Evolutionary conservation across 2,888 invertebrate genomes (phyloP).

Genomic region (Lamproptera curius): DNA sequence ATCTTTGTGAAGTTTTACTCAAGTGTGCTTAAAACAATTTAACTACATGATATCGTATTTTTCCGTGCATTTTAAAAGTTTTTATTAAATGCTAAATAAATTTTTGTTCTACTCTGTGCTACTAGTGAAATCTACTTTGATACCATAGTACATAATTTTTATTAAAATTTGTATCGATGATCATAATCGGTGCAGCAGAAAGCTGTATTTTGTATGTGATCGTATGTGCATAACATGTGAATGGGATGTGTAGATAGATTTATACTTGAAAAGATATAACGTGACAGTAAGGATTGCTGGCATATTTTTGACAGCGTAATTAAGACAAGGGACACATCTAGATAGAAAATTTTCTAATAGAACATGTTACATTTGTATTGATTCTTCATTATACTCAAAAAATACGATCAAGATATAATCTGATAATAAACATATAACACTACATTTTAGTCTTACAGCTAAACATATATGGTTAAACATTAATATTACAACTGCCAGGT

Average conservation of each 20-base stretch:
- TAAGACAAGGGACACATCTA: neutral
- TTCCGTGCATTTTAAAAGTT: conserved; percentile 10
- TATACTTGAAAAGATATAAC: conserved; percentile 3
- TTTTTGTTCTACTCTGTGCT: conserved; percentile 8
- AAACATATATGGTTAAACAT: too few species aligned
- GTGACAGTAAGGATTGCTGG: neutral
- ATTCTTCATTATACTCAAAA: too few species aligned
- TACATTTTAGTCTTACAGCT: too few species aligned
- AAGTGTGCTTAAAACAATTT: conserved; percentile 14
- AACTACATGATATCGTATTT: conserved; percentile 11
- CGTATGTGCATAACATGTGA: conserved; percentile 5
- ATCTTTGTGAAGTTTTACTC: neutral
- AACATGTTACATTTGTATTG: too few species aligned
- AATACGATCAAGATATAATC: too few species aligned
- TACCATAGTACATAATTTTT: neutral
- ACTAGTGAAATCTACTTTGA: conserved; percentile 2
- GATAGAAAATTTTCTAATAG: neutral
- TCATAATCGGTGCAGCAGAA: conserved; percentile 1
- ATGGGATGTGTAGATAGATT: conserved; percentile 4
- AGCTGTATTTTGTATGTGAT: too few species aligned
- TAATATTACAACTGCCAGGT: too few species aligned
- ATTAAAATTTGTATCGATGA: neutral
- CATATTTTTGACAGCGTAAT: neutral
- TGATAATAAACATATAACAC: too few species aligned
- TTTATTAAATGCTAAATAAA: conserved; percentile 2